phyloP scores from a whole-genome alignment of 2,113 vertebrate genomes.

The Entomyzon cyanotis region DNA sequence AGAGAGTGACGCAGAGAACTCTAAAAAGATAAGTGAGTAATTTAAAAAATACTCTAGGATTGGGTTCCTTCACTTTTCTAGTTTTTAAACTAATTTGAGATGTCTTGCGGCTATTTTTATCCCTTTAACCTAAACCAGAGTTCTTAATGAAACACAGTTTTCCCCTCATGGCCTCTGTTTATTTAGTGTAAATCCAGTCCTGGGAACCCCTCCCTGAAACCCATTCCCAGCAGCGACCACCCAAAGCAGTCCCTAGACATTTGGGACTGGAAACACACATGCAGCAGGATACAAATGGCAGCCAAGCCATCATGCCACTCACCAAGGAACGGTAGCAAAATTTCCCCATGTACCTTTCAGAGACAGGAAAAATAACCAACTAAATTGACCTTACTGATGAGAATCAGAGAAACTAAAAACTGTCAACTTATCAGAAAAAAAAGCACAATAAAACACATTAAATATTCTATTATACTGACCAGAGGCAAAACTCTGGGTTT shows the following conservation, averaged over 20 bases:
- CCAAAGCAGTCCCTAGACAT: neutral
- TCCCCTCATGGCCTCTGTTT: neutral
- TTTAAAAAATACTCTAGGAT: neutral
- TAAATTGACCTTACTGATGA: neutral
- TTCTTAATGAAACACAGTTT: constrained; percentile 20
- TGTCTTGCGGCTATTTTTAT: constrained; percentile 29
- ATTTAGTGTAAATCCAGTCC: neutral
- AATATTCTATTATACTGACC: neutral
- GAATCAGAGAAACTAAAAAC: neutral
- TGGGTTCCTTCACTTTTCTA: neutral
- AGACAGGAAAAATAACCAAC: neutral
- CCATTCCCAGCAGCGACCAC: neutral
- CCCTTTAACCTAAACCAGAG: neutral
- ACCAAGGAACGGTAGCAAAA: neutral
- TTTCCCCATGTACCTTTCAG: neutral
- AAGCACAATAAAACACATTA: neutral
- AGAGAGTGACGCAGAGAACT: neutral
- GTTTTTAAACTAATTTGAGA: neutral
- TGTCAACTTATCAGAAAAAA: neutral
- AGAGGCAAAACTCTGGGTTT: neutral
- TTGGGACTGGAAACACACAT: neutral
- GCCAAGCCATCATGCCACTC: neutral
- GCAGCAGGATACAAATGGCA: neutral
- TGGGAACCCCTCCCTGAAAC: neutral
- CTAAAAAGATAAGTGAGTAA: neutral